Conservation (phyloP, 2,797 vertebrate species). For the Miichthys miiuy region DNA sequence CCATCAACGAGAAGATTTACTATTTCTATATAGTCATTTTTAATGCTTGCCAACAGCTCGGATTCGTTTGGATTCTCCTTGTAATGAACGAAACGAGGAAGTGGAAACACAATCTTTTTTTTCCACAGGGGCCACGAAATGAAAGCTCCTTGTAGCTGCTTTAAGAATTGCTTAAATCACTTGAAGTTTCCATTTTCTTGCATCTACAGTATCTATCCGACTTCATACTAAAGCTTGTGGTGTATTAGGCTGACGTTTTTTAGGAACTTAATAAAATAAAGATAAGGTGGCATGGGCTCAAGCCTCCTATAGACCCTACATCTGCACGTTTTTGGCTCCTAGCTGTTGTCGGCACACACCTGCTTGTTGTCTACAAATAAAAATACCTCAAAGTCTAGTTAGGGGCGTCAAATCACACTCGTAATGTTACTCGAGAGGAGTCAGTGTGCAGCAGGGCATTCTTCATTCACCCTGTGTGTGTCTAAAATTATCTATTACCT, state of each 20-base stretch:
- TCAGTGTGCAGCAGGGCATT: conserved; percentile 20
- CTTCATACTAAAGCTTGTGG: background rate
- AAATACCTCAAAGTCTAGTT: conserved; percentile 29
- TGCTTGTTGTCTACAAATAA: conserved; percentile 22
- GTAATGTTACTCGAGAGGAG: conserved; percentile 29
- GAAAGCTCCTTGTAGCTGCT: too few species aligned
- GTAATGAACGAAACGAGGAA: too few species aligned
- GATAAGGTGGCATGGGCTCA: background rate
- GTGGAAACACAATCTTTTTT: too few species aligned
- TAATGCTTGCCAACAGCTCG: too few species aligned
- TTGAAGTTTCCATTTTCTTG: background rate
- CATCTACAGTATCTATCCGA: background rate
- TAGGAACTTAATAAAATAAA: background rate
- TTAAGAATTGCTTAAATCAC: too few species aligned
- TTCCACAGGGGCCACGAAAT: too few species aligned
- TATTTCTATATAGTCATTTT: too few species aligned
- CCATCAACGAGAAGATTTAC: too few species aligned
- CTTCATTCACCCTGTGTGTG: conserved; percentile 23
- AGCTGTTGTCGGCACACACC: conserved; percentile 17
- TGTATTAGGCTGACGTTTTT: background rate
- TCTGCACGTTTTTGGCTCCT: background rate
- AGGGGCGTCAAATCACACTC: background rate
- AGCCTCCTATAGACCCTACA: background rate
- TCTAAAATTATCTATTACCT: conserved; percentile 61
- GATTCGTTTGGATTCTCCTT: too few species aligned